Percentiles rank a stretch among this genome's conserved stretches.
phyloP scores from a whole-genome alignment of 2,888 invertebrate genomes.

The Scaptodrosophila latifasciaeformis region DNA sequence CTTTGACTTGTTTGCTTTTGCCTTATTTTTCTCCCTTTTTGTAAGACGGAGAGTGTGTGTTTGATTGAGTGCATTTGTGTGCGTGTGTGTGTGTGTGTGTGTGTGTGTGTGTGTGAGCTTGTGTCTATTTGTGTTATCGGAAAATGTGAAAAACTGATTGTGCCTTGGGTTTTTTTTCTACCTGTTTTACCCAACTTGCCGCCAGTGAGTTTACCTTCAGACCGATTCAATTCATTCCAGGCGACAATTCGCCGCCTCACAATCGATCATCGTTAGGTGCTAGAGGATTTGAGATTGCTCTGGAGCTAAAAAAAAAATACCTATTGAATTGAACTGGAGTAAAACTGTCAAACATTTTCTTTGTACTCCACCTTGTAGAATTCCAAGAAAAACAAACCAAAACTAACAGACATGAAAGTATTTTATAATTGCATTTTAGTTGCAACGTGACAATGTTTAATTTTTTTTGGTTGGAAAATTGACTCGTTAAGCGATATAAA shows the following conservation, averaged over 20 bases:
- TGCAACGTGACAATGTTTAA: background rate
- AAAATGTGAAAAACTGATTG: conserved; percentile 14
- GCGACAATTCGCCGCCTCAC: background rate
- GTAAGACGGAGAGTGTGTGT: no score
- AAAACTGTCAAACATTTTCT: conserved; percentile 20
- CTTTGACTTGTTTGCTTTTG: no score
- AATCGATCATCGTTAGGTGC: background rate
- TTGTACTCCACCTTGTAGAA: background rate
- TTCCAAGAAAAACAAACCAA: conserved; percentile 23
- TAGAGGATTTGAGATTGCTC: no score
- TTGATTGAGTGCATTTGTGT: background rate
- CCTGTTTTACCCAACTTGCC: conserved; percentile 44
- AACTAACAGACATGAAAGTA: background rate
- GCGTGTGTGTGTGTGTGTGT: background rate
- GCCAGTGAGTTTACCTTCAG: conserved; percentile 16
- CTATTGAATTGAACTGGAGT: no score
- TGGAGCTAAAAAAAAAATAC: no score
- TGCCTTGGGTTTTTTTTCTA: conserved; percentile 27
- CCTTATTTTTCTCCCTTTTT: no score
- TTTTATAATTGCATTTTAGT: conserved; percentile 5
- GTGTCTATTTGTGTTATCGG: conserved; percentile 20
- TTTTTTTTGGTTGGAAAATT: no score
- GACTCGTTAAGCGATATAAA: no score
- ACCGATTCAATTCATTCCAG: background rate
- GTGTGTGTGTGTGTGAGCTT: background rate